phyloP scores from a whole-genome alignment of 2,888 invertebrate genomes.

The Nomada fucata region DNA sequence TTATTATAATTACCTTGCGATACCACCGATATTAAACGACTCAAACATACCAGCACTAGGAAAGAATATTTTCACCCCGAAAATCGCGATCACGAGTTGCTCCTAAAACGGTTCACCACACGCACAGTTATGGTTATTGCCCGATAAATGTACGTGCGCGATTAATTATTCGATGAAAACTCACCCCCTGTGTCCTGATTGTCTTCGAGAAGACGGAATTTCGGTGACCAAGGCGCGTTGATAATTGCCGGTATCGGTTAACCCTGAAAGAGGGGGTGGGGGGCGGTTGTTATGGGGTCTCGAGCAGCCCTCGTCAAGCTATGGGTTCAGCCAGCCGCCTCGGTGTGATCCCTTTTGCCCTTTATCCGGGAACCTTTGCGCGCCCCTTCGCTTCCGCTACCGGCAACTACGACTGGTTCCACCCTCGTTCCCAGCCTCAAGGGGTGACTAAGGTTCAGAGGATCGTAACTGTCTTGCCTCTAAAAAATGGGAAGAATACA shows the following conservation, averaged over 20 bases:
- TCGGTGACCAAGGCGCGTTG: constrained; percentile 81
- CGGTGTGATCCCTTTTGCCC: constrained; percentile 77
- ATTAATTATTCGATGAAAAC: constrained; percentile 41
- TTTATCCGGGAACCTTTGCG: constrained; percentile 79
- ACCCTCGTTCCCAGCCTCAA: constrained; percentile 69
- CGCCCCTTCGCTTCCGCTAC: constrained; percentile 80
- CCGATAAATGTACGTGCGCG: not conserved
- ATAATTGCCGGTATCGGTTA: constrained; percentile 84
- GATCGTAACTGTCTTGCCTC: constrained; percentile 73
- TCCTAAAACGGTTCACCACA: no score
- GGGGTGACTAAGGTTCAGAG: constrained; percentile 74
- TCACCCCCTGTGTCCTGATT: not conserved
- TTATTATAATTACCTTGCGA: no score
- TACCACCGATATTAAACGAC: no score
- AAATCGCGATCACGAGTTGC: no score
- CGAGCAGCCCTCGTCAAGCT: constrained; percentile 66
- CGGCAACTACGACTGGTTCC: constrained; percentile 72
- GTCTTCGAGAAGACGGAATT: constrained; percentile 50
- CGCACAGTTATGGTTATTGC: not conserved
- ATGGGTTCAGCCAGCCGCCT: constrained; percentile 64
- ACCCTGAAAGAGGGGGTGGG: constrained; percentile 67
- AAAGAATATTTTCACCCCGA: no score
- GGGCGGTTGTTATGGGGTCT: constrained; percentile 70
- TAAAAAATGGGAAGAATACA: constrained; percentile 72
- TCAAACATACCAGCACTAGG: no score